Base-by-base conservation (phyloP, 2,888 invertebrate species). In the Adelphocoris suturalis region DNA sequence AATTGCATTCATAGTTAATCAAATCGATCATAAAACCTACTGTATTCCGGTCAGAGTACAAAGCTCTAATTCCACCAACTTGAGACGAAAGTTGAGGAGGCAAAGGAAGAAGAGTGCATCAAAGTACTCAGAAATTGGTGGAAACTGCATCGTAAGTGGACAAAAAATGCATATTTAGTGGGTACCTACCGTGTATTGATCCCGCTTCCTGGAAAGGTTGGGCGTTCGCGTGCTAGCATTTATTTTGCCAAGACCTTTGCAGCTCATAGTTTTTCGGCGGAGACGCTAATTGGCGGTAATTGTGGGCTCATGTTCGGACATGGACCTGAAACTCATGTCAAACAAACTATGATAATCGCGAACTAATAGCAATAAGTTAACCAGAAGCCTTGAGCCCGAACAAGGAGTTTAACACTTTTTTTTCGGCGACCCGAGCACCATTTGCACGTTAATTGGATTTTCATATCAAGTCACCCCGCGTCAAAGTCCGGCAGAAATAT, bases 371-470 rank as follows among this genome's bases (percentile, higher is more conserved):
- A 23, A 23, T 68, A 68, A 68, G 68, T 68, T 68, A 68, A 23
- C 68, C 13, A 0, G 23, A 0, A 68, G 68, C 68, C 68, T 68
- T 68, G 68, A 68, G 23, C 13, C 19, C 11, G 19, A 68, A 68
- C 68, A 23, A 68, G 68, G 23, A 68, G 68, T 68, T 68, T 19
- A n/a, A 27, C 16, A 23, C 23, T 19, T 68, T 68, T 68, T 68
- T 68, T 68, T 52, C 52, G 52, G 23, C 0, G 27, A 68, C 23
- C 16, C 11, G 19, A 23, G 11, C 19, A 68, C 23, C 68, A 68
- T 68, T 68, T 68, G 68, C 68, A 68, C 68, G 68, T 68, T 68
- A 68, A 68, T 68, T 68, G 68, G 68, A 68, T 68, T 68, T 68
- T 68, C 68, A 9, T 27, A 68, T 68, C 68, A 68, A 68, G 68